Evolutionary conservation across 2,888 invertebrate species (phyloP).

Genomic region (Luperina testacea): DNA sequence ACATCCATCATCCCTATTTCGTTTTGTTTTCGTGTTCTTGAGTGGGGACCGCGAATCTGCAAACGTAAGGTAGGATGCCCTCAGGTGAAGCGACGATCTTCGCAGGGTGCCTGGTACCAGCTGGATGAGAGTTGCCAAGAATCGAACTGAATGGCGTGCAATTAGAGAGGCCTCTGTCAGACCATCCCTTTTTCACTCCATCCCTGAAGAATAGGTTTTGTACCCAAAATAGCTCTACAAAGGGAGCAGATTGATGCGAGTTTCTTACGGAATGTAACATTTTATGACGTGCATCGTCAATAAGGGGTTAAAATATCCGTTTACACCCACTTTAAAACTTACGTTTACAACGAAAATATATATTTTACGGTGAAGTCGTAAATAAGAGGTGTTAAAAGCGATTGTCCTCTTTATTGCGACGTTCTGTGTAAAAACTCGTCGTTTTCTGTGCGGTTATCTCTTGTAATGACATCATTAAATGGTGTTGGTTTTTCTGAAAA

Average conservation of each 20-base stretch:
- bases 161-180: not conserved
- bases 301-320: constrained; percentile 57
- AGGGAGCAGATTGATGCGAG: constrained; percentile 5
- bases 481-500: constrained; percentile 21
- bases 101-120: too few relatives aligned
- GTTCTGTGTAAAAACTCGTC: constrained; percentile 59
- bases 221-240: not conserved
- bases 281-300: constrained; percentile 35
- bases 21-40: not conserved
- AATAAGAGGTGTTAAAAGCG: constrained; percentile 68
- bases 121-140: too few relatives aligned
- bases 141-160: not conserved
- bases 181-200: not conserved
- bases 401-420: constrained; percentile 71
- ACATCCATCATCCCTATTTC: not conserved
- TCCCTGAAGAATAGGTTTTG: not conserved
- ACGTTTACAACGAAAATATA: constrained; percentile 61
- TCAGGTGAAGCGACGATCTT: not conserved
- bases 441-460: constrained; percentile 64
- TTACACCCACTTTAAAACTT: constrained; percentile 61
- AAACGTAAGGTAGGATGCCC: not conserved
- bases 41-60: not conserved
- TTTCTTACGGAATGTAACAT: not conserved
- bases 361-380: constrained; percentile 65
- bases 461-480: constrained; percentile 66